phyloP scores from a whole-genome alignment of 2,888 invertebrate species.

The Cryptophagus acutangulus region DNA sequence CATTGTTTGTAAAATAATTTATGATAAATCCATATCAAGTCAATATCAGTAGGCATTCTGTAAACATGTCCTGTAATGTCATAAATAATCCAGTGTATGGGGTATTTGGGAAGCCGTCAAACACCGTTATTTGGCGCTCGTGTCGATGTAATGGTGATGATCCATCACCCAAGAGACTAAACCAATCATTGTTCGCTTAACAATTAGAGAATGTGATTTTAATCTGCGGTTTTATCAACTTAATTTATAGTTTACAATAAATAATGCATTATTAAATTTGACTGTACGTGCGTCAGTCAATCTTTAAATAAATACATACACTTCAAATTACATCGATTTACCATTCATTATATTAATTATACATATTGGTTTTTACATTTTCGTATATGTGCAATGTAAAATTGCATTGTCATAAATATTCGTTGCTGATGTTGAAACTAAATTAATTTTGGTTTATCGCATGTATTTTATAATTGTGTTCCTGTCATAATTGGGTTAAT shows the following conservation, averaged over 20 bases:
- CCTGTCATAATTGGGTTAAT: too few relatives aligned
- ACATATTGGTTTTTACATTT: too few relatives aligned
- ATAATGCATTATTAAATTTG: too few relatives aligned
- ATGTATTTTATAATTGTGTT: too few relatives aligned
- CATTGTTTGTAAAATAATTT: slow-evolving; percentile 1
- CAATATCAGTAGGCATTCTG: slow-evolving; percentile 25
- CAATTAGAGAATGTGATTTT: slow-evolving; percentile 41
- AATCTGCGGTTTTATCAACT: slow-evolving; percentile 34
- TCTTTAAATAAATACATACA: too few relatives aligned
- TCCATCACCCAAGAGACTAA: slow-evolving; percentile 33
- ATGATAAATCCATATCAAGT: slow-evolving; percentile 11
- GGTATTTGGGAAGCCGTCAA: slow-evolving; percentile 32
- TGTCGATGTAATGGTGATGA: slow-evolving; percentile 31
- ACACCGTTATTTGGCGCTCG: slow-evolving; percentile 33
- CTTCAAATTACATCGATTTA: too few relatives aligned
- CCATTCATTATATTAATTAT: too few relatives aligned
- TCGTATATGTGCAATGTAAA: too few relatives aligned
- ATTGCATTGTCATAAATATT: too few relatives aligned
- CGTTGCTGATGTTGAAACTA: too few relatives aligned
- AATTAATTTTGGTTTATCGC: too few relatives aligned
- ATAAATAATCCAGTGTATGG: slow-evolving; percentile 34
- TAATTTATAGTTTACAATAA: slow-evolving; percentile 33
- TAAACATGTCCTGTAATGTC: slow-evolving; percentile 31
- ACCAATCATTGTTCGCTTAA: slow-evolving; percentile 39
- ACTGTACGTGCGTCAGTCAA: too few relatives aligned